A percentile compares a stretch with the other conserved stretches of the same genome.
Evolutionary conservation across 2,888 invertebrate genomes (phyloP).

Genomic region (Lochmaea crataegi): DNA sequence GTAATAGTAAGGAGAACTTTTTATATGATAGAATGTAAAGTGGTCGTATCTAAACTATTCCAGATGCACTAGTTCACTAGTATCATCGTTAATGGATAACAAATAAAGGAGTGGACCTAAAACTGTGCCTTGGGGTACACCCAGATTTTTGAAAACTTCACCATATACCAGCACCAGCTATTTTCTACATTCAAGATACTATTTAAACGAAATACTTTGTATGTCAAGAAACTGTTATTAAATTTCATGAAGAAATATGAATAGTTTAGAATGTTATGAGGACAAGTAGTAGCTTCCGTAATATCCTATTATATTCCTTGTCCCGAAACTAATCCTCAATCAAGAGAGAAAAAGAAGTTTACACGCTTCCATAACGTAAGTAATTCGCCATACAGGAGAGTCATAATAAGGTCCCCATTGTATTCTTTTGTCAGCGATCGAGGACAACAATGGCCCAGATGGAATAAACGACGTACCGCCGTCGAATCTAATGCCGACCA

Average conservation of each 20-base stretch:
- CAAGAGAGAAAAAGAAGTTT: slow-evolving; percentile 44
- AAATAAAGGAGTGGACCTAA: too few species aligned
- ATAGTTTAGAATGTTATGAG: not conserved
- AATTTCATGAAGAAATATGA: not conserved
- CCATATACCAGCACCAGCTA: too few species aligned
- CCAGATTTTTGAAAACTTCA: too few species aligned
- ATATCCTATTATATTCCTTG: slow-evolving; percentile 15
- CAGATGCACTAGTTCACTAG: too few species aligned
- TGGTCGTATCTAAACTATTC: too few species aligned
- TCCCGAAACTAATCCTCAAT: slow-evolving; percentile 47
- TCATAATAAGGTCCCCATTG: slow-evolving; percentile 55
- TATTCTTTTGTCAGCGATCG: slow-evolving; percentile 58
- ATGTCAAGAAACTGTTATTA: too few species aligned
- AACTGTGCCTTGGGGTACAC: too few species aligned
- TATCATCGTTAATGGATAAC: too few species aligned
- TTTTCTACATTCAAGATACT: too few species aligned
- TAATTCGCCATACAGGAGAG: slow-evolving; percentile 54
- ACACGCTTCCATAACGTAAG: slow-evolving; percentile 40
- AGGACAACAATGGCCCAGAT: slow-evolving; percentile 50
- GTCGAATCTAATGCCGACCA: slow-evolving; percentile 62
- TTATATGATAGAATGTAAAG: too few species aligned
- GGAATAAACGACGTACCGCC: slow-evolving; percentile 61
- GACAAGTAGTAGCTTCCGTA: not conserved
- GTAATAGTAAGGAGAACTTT: too few species aligned
- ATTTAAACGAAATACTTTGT: too few species aligned